These are phyloP conservation scores for Monodelphis domestica DNA, from an alignment of 2,797 vertebrate species.

Conservation along the genomic window DNA sequence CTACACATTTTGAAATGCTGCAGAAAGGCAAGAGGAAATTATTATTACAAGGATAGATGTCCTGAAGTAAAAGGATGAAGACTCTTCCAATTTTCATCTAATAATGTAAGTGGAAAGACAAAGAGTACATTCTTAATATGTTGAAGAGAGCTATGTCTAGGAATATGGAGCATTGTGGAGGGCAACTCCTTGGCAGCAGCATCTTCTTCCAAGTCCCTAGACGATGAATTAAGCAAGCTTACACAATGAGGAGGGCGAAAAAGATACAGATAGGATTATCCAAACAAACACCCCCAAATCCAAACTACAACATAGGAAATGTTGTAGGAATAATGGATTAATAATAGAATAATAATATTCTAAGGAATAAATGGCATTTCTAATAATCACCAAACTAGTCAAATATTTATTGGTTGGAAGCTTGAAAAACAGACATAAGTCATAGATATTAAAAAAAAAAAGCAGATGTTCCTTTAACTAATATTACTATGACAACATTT, in stretches of 20 bases:
- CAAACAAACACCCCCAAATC: neutral
- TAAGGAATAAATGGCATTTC: neutral
- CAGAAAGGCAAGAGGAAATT: neutral
- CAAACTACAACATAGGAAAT: neutral
- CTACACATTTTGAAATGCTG: neutral
- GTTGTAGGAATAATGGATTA: no score
- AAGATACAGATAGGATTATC: neutral
- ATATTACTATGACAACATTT: neutral
- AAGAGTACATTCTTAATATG: neutral
- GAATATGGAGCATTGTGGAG: neutral
- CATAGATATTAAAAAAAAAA: neutral
- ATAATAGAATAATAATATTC: no score
- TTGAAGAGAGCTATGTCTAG: neutral
- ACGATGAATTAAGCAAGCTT: neutral
- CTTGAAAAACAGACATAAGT: neutral
- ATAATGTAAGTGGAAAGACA: neutral
- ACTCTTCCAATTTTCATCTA: neutral
- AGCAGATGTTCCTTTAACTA: neutral
- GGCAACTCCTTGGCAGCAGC: neutral
- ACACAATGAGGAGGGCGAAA: neutral
- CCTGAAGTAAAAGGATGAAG: neutral
- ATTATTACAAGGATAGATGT: neutral
- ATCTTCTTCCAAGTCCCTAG: neutral
- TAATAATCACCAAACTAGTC: neutral
- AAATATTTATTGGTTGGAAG: neutral